A percentile compares a stretch with the other conserved stretches of the same genome.
phyloP scores from a whole-genome alignment of 1,140 invertebrate species.

The Pectinophora gossypiella region DNA sequence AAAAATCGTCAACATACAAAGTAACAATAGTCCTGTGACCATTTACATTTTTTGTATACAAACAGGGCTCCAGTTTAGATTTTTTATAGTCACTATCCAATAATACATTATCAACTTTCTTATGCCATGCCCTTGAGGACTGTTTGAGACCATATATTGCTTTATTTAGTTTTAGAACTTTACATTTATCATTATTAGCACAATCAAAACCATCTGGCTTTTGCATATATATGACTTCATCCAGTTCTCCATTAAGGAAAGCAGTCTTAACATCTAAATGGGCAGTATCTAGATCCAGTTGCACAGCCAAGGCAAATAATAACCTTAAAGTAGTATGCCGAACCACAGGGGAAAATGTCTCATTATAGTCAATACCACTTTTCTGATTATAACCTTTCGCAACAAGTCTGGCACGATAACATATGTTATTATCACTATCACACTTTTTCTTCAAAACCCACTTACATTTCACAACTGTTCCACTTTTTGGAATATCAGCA shows the following conservation, averaged over 20 bases:
- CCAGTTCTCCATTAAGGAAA: constrained; percentile 4
- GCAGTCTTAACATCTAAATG: constrained; percentile 5
- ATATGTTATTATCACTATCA: constrained; percentile 14
- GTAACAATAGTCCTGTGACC: constrained; percentile 28
- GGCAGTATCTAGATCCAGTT: neutral
- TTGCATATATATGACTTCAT: constrained; percentile 5
- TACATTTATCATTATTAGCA: neutral
- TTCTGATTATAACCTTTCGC: constrained; percentile 49
- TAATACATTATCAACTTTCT: constrained; percentile 24
- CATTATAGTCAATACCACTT: neutral
- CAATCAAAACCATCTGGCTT: constrained; percentile 2
- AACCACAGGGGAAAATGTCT: neutral
- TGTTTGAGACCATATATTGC: constrained; percentile 25
- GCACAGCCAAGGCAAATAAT: constrained; percentile 6
- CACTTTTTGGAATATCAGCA: constrained; percentile 14
- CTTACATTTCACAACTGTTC: constrained; percentile 22
- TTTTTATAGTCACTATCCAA: constrained; percentile 25
- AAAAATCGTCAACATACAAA: constrained; percentile 51
- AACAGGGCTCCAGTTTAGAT: constrained; percentile 40
- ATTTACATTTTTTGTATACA: constrained; percentile 32
- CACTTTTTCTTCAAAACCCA: constrained; percentile 29
- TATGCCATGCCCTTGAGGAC: constrained; percentile 19
- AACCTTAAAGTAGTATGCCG: constrained; percentile 1
- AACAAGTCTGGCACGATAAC: constrained; percentile 50
- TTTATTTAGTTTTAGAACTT: constrained; percentile 20